phyloP scores from a whole-genome alignment of 2,797 vertebrate genomes.

The Melanotaenia trifasciata region DNA sequence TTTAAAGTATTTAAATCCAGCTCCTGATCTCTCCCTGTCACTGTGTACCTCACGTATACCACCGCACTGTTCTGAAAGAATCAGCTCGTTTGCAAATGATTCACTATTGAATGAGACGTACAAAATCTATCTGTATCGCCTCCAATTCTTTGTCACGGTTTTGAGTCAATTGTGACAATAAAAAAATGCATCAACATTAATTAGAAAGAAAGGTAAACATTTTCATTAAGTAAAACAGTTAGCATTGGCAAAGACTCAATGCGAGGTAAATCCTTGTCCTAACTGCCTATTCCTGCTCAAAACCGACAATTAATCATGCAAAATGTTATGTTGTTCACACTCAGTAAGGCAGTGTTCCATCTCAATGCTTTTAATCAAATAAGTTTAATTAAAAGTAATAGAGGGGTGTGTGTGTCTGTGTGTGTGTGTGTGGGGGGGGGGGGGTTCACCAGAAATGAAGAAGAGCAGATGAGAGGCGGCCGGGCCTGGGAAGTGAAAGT shows the following conservation, averaged over 20 bases:
- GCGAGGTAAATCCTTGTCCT: not conserved
- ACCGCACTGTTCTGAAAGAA: too few species aligned
- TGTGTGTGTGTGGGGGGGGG: slow-evolving; percentile 4
- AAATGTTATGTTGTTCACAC: slow-evolving; percentile 7
- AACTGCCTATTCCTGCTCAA: not conserved
- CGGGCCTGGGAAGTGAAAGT: slow-evolving; percentile 66
- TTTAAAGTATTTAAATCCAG: too few species aligned
- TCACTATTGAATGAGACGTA: too few species aligned
- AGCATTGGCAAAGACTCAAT: not conserved
- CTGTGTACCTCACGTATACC: too few species aligned
- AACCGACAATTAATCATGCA: not conserved
- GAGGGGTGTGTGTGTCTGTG: not conserved
- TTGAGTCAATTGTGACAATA: too few species aligned
- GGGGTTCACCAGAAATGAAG: slow-evolving; percentile 37
- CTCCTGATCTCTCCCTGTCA: too few species aligned
- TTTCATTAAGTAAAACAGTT: not conserved
- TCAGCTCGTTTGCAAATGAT: too few species aligned
- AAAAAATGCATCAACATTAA: not conserved
- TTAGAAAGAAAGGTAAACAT: not conserved
- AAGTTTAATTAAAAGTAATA: slow-evolving; percentile 15
- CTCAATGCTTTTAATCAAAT: not conserved
- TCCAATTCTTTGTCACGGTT: too few species aligned
- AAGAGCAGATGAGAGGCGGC: slow-evolving; percentile 70
- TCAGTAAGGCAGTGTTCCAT: not conserved
- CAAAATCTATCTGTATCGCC: too few species aligned